Conservation (phyloP, 2,113 vertebrate species). For the Oriolus oriolus region DNA sequence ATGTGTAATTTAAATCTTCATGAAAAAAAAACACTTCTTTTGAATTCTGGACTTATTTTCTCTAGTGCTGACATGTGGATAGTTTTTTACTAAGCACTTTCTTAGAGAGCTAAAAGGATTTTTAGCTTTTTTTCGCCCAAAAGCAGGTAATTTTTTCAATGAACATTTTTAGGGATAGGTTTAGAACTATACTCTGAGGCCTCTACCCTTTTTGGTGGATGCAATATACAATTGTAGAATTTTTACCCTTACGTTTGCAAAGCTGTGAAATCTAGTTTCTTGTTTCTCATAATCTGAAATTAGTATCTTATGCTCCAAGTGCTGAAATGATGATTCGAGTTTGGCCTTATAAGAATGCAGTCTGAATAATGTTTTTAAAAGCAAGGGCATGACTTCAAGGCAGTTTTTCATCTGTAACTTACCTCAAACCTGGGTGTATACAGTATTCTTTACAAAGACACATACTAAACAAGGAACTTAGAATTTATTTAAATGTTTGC, state of each 20-base stretch:
- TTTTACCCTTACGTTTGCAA: background rate
- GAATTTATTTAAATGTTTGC: background rate
- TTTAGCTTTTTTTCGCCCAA: background rate
- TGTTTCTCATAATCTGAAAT: background rate
- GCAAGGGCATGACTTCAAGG: background rate
- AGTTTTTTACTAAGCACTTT: background rate
- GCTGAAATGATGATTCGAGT: background rate
- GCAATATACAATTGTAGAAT: background rate
- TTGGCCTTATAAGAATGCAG: background rate
- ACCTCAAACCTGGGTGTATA: background rate
- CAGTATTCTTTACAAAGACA: background rate
- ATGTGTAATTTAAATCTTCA: background rate
- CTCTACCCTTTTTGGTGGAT: background rate
- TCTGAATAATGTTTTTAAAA: background rate
- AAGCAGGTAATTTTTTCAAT: background rate
- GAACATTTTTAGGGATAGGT: background rate
- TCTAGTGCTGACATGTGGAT: background rate
- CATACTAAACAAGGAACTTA: background rate
- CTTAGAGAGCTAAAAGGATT: background rate
- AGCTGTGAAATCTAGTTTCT: background rate
- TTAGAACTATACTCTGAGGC: background rate
- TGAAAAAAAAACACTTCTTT: background rate
- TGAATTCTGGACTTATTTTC: background rate
- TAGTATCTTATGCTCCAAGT: background rate
- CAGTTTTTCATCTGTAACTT: background rate